These are phyloP conservation scores for Aphidoletes aphidimyza DNA, from an alignment of 2,888 invertebrate species.

Conservation along the genomic window DNA sequence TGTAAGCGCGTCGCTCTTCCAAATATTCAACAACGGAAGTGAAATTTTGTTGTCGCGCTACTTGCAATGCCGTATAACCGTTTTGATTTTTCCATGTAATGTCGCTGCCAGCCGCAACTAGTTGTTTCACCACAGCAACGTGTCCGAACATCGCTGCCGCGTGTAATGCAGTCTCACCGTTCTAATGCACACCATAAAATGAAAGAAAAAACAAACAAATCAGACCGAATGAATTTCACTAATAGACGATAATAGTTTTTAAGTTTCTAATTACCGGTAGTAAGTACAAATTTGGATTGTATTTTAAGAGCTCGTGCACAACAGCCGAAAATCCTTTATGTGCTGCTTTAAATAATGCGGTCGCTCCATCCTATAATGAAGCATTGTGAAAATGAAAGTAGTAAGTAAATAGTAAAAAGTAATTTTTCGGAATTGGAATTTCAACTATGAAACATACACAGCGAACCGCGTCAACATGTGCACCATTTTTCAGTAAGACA, in stretches of 20 bases:
- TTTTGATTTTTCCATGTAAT: constrained; percentile 78
- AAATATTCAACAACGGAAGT: constrained; percentile 65
- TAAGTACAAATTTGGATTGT: constrained; percentile 82
- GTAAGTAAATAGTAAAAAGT: too few relatives aligned
- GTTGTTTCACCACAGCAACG: constrained; percentile 79
- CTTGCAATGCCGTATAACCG: constrained; percentile 74
- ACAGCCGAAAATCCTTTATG: constrained; percentile 94
- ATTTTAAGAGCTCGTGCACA: constrained; percentile 83
- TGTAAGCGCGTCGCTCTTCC: constrained; percentile 60
- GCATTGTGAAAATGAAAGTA: constrained; percentile 56
- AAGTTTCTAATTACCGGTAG: constrained; percentile 79
- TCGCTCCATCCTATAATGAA: constrained; percentile 84
- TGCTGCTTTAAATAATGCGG: constrained; percentile 92
- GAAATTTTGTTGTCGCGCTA: constrained; percentile 69
- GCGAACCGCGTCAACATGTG: constrained; percentile 81
- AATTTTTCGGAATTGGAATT: background rate
- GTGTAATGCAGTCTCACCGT: constrained; percentile 91
- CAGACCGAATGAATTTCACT: background rate
- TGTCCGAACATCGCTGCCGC: constrained; percentile 92
- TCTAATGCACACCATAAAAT: constrained; percentile 73
- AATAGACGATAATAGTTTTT: background rate
- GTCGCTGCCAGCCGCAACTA: constrained; percentile 78
- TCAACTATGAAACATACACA: constrained; percentile 71
- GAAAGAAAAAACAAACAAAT: constrained; percentile 37
- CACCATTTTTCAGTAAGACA: constrained; percentile 80